Conservation (phyloP, 2,888 invertebrate genomes). For the Phymatocera aterrima region DNA sequence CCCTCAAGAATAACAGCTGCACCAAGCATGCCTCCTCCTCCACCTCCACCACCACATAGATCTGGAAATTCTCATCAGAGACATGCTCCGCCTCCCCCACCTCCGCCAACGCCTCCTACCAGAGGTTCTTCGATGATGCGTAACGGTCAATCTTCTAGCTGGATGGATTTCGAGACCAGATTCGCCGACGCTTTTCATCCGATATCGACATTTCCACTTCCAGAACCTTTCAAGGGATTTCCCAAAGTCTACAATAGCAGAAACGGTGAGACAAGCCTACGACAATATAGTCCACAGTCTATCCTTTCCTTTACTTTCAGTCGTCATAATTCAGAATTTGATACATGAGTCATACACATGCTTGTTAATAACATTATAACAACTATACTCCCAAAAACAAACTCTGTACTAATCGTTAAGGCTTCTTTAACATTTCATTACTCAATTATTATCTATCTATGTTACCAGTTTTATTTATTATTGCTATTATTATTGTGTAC, state of each 20-base stretch:
- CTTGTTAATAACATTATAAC: neutral
- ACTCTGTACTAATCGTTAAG: constrained; percentile 28
- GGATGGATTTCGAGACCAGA: constrained; percentile 81
- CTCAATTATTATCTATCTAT: constrained; percentile 1
- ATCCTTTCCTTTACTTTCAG: constrained; percentile 49
- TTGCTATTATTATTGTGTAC: neutral
- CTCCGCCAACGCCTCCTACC: constrained; percentile 75
- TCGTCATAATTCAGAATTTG: constrained; percentile 41
- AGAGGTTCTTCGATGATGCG: constrained; percentile 74
- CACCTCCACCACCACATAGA: constrained; percentile 70
- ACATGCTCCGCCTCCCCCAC: constrained; percentile 63
- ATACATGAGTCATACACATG: constrained; percentile 35
- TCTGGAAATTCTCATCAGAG: constrained; percentile 59
- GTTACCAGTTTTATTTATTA: neutral
- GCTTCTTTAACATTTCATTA: constrained; percentile 31
- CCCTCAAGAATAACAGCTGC: constrained; percentile 65
- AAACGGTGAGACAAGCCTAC: constrained; percentile 74
- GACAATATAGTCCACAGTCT: constrained; percentile 31
- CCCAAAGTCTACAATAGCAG: constrained; percentile 84
- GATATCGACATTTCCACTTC: constrained; percentile 81
- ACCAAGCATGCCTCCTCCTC: constrained; percentile 71
- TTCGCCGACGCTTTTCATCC: constrained; percentile 82
- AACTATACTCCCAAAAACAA: neutral
- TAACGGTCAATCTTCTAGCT: constrained; percentile 67
- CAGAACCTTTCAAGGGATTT: constrained; percentile 82